Evolutionary conservation across 2,113 vertebrate species (phyloP).

Genomic region (Otolemur garnettii): DNA sequence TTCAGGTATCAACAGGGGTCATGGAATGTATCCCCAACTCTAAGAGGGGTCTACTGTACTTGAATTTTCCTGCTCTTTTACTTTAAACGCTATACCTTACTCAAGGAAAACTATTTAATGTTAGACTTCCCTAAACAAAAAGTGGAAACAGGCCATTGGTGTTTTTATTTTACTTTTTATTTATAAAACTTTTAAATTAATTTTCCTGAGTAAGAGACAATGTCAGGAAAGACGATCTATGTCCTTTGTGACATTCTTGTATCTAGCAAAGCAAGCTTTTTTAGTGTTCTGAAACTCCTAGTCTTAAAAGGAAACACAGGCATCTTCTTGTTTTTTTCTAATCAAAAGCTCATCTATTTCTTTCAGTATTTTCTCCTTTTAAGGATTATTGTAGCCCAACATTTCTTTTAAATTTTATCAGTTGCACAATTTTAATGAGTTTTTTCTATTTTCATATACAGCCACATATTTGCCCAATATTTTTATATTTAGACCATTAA

Average conservation of each 20-base stretch:
- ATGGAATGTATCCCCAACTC: not conserved
- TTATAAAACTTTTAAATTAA: not conserved
- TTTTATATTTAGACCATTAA: not conserved
- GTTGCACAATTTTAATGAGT: not conserved
- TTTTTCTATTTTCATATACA: not conserved
- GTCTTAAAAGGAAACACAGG: not conserved
- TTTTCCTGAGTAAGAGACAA: not conserved
- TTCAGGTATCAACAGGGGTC: not conserved
- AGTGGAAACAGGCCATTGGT: not conserved
- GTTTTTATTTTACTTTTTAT: not conserved
- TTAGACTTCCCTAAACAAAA: not conserved
- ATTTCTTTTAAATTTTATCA: conserved; percentile 2
- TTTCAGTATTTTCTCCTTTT: not conserved
- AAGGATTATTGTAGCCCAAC: not conserved
- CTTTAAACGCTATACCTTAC: not conserved
- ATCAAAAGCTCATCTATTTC: not conserved
- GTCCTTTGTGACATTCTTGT: not conserved
- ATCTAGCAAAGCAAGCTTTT: not conserved
- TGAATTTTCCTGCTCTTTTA: not conserved
- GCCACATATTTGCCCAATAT: not conserved
- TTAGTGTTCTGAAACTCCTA: not conserved
- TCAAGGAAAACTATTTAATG: not conserved
- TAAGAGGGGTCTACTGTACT: not conserved
- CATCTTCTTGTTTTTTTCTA: not conserved
- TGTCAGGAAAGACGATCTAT: not conserved